A percentile compares a stretch with the other conserved stretches of the same genome.
Conservation (phyloP, 2,888 invertebrate genomes). For the Cheilosia variabilis region DNA sequence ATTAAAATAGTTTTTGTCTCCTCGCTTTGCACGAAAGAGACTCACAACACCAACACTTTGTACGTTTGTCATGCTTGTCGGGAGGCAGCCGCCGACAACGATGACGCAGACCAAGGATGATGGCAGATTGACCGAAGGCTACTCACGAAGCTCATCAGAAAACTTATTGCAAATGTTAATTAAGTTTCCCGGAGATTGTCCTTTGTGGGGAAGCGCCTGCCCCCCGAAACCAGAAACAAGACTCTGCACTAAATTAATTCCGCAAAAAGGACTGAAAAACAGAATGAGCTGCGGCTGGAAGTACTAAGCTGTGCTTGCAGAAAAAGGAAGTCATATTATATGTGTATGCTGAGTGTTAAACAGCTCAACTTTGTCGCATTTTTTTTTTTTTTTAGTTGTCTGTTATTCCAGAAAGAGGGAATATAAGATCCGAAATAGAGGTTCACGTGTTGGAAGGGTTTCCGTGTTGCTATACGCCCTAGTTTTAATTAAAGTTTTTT, state of each 20-base stretch:
- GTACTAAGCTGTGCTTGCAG: slow-evolving; percentile 26
- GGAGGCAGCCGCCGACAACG: not conserved
- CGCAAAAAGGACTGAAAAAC: slow-evolving; percentile 22
- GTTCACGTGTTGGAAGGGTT: slow-evolving; percentile 26
- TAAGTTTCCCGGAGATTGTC: slow-evolving; percentile 68
- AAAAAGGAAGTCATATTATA: slow-evolving; percentile 43
- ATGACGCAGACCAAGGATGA: slow-evolving; percentile 16
- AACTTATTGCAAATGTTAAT: slow-evolving; percentile 73
- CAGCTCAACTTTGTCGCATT: slow-evolving; percentile 45
- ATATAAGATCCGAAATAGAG: not conserved
- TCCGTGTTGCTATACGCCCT: not conserved
- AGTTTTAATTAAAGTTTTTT: slow-evolving; percentile 71
- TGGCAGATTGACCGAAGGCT: slow-evolving; percentile 33
- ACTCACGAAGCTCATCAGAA: slow-evolving; percentile 66
- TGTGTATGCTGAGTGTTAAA: slow-evolving; percentile 58
- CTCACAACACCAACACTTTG: not conserved
- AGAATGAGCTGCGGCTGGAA: slow-evolving; percentile 3
- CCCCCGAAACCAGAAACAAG: slow-evolving; percentile 59
- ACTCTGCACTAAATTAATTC: slow-evolving; percentile 70
- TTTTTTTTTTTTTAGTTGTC: slow-evolving; percentile 9
- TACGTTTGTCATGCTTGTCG: slow-evolving; percentile 13
- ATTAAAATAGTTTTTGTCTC: slow-evolving; percentile 41
- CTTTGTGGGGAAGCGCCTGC: slow-evolving; percentile 30
- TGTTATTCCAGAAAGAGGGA: slow-evolving; percentile 4
- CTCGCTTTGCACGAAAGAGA: not conserved